Base-by-base conservation (phyloP, 2,113 vertebrate species). In the Brachionichthys hirsutus region DNA sequence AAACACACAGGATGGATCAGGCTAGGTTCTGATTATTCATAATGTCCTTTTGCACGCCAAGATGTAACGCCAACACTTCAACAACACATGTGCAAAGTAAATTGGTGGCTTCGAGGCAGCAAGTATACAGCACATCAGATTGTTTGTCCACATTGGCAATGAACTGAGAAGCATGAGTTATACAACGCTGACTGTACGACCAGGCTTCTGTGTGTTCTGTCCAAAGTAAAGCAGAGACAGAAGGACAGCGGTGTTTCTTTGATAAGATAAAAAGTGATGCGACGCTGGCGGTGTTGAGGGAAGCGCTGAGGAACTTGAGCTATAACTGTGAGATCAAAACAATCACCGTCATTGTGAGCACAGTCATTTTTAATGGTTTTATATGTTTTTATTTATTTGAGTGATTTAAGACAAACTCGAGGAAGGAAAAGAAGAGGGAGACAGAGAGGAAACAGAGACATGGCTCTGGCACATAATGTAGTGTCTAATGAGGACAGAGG, bases 401-500 rank as follows among this genome's bases (percentile, higher is more conserved):
- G 69, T 49, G 36, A 50, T 38, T 49, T 22, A 65, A 75, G 62
- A 67, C 69, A 64, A 80, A 85, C 72, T 79, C 0, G 20, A 73
- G 70, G 70, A 75, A 78, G 68, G 67, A 76, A 75, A 62, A 46
- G 60, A 55, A 17, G 62, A 55, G 59, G 54, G 75, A 70, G 73
- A 78, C 62, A 47, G 61, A 76, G 43, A 79, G 75, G 85, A 77
- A 66, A 75, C 71, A 64, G 71, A 82, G 46, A 70, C 20, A 61
- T 67, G 49, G 67, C 56, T 72, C 50, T 85, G 78, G 74, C 72
- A 76, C 56, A 62, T n/a, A 72, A 63, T 8, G 35, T 65, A 67
- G 53, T 61, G 77, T 81, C 63, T 81, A 42, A 52, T 78, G 73
- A 88, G 85, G 83, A 88, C 72, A 84, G 46, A 70, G 70, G 82